Evolutionary conservation across 35 echinoderm and acorn worm species (phyloP).

Genomic region (Amphiura filiformis): DNA sequence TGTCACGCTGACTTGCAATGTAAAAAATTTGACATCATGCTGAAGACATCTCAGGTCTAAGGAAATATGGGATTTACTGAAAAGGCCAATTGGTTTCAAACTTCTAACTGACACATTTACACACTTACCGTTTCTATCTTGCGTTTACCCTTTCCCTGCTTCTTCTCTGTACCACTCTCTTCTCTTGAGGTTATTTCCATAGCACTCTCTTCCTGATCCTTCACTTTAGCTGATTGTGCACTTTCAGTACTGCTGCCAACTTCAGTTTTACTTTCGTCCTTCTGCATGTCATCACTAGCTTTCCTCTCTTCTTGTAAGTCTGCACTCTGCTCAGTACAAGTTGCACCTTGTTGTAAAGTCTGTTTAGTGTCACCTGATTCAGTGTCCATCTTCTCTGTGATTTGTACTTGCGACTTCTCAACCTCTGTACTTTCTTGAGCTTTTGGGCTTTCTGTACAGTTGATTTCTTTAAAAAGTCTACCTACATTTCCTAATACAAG

Average conservation of each 20-base stretch:
- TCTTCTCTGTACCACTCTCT: neutral
- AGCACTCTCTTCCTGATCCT: neutral
- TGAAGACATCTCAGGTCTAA: too few species aligned
- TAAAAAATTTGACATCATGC: too few species aligned
- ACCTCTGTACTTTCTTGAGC: neutral
- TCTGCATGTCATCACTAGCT: neutral
- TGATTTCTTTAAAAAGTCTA: neutral
- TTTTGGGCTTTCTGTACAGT: neutral
- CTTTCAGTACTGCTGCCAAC: neutral
- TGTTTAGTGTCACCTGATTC: neutral
- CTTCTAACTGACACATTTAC: too few species aligned
- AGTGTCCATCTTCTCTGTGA: neutral
- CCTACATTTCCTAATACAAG: constrained; percentile 39
- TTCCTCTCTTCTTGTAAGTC: neutral
- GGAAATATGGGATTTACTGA: too few species aligned
- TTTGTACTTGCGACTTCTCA: neutral
- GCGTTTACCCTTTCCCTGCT: neutral
- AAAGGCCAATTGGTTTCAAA: too few species aligned
- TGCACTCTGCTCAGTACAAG: too few species aligned
- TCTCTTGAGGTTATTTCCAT: neutral
- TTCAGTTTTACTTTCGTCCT: neutral
- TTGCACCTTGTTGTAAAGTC: neutral
- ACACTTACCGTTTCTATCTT: neutral
- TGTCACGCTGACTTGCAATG: too few species aligned
- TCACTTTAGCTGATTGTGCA: neutral